Base-by-base conservation (phyloP, 2,113 vertebrate species). In the Scolopax mira region DNA sequence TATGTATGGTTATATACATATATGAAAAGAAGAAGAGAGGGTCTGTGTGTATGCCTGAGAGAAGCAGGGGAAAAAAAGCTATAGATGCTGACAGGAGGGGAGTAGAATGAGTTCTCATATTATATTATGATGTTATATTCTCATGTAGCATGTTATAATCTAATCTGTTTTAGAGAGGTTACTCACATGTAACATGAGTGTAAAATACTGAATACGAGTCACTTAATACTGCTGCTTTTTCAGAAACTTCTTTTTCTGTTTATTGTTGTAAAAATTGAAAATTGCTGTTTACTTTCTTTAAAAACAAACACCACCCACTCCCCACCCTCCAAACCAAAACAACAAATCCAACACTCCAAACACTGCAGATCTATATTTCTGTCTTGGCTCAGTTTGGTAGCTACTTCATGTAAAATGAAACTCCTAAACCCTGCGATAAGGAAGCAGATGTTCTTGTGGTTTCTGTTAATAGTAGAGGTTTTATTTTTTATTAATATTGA, bases 101-200 rank as follows among this genome's bases (percentile, higher is more conserved):
- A 62, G 16, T 16, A 49, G 52, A 52, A 39, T 35, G 28, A 67
- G n/a, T 39, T 8, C 10, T 73, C 41, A 21, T 22, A 21, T 48
- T 48, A 48, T 22, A 22, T 48, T 22, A 48, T 48, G 46, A 48
- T 48, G 46, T 48, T 48, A 22, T 22, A 21, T 48, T 48, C 46
- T 22, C 46, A 48, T 48, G 46, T 22, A 41, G 44, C 3, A 2
- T 24, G 9, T 66, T 46, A 9, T 8, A 13, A 24, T 73, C 30
- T 54, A 22, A 44, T 30, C 33, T 42, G 15, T 83, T 81, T 85
- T 87, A 62, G 48, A 75, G 61, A 33, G 31, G 5, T 60, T 85
- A 64, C 1, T n/a, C n/a, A 1, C 7, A 4, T 27, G n/a, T n/a
- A n/a, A n/a, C n/a, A n/a, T 22, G n/a, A 62, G 28, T 0, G 1